Conservation (phyloP, 2,888 invertebrate genomes). For the Sphecodes monilicornis region DNA sequence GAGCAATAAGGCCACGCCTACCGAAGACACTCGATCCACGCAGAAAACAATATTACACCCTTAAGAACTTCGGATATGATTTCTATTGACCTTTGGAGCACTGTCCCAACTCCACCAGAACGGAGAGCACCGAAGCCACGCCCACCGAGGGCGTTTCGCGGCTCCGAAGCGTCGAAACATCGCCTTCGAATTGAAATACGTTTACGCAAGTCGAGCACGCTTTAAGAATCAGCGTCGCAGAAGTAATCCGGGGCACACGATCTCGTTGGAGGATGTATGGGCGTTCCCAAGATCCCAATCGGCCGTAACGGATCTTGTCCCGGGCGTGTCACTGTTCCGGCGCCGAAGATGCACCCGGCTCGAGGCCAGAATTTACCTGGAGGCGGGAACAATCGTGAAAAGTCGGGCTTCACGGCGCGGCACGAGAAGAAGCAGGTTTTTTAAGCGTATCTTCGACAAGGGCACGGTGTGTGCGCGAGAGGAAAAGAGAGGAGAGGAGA, state of each 20-base stretch:
- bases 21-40: no score
- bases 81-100: background rate
- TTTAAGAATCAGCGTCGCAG: background rate
- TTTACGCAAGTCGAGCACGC: background rate
- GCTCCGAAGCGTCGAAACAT: background rate
- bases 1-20: background rate
- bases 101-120: no score
- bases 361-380: constrained; percentile 5
- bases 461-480: background rate
- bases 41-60: background rate
- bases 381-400: constrained; percentile 14
- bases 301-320: background rate
- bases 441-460: constrained; percentile 1
- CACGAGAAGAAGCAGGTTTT: constrained; percentile 1
- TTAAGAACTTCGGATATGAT: no score
- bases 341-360: background rate
- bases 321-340: constrained; percentile 9
- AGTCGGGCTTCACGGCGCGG: constrained; percentile 33
- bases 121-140: no score
- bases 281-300: background rate
- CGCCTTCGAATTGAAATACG: background rate
- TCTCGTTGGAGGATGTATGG: background rate
- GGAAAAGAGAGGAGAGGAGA: background rate
- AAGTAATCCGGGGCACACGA: background rate
- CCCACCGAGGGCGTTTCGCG: no score